These are phyloP conservation scores for Cosmia pyralina DNA, from an alignment of 2,888 invertebrate genomes.

Conservation along the genomic window DNA sequence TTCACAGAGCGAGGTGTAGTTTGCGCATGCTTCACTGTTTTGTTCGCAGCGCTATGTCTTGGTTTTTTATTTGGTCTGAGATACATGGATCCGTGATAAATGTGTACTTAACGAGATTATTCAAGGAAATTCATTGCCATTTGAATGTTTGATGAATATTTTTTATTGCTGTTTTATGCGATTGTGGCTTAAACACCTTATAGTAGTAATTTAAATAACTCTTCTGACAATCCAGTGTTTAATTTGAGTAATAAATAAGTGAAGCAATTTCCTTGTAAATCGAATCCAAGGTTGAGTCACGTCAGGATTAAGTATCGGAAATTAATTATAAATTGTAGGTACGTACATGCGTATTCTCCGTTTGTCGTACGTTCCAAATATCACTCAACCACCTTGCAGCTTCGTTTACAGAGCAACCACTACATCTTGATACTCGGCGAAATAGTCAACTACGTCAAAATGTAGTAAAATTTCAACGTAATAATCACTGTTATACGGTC, in stretches of 20 bases:
- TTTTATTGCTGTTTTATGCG: neutral
- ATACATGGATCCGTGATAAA: neutral
- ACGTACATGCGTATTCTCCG: conserved; percentile 40
- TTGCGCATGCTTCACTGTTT: no score
- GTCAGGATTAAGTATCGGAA: conserved; percentile 70
- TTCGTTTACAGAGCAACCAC: conserved; percentile 37
- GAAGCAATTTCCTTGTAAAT: conserved; percentile 67
- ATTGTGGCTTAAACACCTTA: neutral
- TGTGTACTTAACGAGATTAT: neutral
- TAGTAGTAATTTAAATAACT: conserved; percentile 16
- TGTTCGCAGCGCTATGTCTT: no score
- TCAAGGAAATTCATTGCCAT: neutral
- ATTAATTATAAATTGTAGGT: conserved; percentile 62
- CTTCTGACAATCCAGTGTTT: conserved; percentile 21
- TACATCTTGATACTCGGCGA: conserved; percentile 29
- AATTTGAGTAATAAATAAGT: conserved; percentile 48
- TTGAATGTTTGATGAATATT: neutral
- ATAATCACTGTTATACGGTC: no score
- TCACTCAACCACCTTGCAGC: conserved; percentile 75
- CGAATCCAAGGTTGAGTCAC: conserved; percentile 62
- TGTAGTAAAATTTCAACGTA: neutral
- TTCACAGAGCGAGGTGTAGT: no score
- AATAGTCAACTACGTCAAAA: conserved; percentile 2
- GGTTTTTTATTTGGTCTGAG: no score
- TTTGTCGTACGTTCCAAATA: conserved; percentile 70